phyloP scores from a whole-genome alignment of 2,888 invertebrate genomes.

The Microctonus hyperodae region DNA sequence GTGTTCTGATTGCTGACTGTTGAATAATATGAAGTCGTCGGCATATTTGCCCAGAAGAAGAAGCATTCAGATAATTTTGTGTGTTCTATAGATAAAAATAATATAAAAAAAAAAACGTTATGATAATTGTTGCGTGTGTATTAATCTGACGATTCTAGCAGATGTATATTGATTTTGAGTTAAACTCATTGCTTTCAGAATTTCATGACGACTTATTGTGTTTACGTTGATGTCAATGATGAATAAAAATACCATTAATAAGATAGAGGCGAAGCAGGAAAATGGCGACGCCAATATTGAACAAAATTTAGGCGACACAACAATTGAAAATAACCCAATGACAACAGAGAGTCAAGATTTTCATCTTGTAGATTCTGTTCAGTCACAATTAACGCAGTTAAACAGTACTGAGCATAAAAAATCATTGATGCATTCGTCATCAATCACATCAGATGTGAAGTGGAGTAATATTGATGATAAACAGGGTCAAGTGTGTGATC shows the following conservation, averaged over 20 bases:
- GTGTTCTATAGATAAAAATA: conserved; percentile 6
- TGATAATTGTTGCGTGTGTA: background rate
- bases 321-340: conserved; percentile 4
- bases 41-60: conserved; percentile 15
- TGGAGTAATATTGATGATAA: background rate
- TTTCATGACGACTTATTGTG: conserved; percentile 1
- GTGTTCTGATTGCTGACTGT: no score
- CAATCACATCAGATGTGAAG: background rate
- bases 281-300: conserved; percentile 6
- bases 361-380: conserved; percentile 43
- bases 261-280: conserved; percentile 16
- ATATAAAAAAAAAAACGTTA: conserved; percentile 11
- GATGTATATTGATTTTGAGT: background rate
- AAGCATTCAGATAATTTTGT: conserved; percentile 25
- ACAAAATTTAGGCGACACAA: conserved; percentile 6
- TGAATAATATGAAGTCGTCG: conserved; percentile 12
- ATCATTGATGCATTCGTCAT: background rate
- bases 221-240: conserved; percentile 16
- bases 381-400: conserved; percentile 20
- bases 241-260: conserved; percentile 6
- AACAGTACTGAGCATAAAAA: background rate
- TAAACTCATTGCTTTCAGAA: background rate
- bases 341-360: conserved; percentile 52
- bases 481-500: conserved; percentile 18
- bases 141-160: conserved; percentile 1